phyloP scores from a whole-genome alignment of 2,797 vertebrate species.

The Thalassophryne amazonica region DNA sequence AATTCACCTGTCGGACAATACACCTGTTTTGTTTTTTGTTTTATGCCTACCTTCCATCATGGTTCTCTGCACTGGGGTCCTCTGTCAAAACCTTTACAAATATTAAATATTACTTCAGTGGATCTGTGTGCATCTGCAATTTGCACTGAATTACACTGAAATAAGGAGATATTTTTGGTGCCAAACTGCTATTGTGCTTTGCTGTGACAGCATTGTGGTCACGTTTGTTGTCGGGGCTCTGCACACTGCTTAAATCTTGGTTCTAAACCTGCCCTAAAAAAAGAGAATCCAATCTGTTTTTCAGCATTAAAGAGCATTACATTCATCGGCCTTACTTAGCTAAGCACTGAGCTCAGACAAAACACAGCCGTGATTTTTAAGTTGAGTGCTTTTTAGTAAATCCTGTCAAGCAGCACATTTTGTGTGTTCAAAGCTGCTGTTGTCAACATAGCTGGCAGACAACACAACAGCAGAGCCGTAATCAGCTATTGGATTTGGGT shows the following conservation, averaged over 20 bases:
- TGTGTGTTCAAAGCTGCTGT: background rate
- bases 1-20: no score
- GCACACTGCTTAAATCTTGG: background rate
- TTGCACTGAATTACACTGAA: no score
- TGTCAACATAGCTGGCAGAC: background rate
- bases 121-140: no score
- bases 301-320: background rate
- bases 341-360: background rate
- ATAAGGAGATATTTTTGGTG: no score
- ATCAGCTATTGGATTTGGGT: slow-evolving; percentile 9
- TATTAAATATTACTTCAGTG: no score
- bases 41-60: no score
- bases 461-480: background rate
- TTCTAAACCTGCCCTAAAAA: no score
- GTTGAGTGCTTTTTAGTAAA: background rate
- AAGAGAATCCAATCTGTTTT: background rate
- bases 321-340: background rate
- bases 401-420: background rate
- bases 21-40: no score
- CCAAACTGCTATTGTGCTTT: no score
- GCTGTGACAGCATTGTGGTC: background rate
- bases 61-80: no score
- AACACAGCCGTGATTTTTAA: background rate
- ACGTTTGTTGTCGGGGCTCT: background rate
- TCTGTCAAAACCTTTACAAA: no score